phyloP scores from a whole-genome alignment of 2,113 vertebrate genomes.

The Zosterops pallidus region DNA sequence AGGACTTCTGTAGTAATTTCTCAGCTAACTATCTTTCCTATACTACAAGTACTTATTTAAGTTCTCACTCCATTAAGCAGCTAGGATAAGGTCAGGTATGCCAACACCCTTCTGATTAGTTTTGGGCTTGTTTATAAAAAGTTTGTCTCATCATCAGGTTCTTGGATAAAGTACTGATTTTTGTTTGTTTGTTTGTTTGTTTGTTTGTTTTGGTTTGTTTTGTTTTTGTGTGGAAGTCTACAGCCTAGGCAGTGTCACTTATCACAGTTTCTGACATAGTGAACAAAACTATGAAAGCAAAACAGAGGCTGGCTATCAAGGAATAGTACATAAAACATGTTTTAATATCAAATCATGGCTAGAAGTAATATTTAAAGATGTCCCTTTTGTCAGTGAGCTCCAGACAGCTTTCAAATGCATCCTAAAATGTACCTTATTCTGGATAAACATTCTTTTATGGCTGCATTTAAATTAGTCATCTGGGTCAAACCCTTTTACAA shows the following conservation, averaged over 20 bases:
- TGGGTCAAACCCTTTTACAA: neutral
- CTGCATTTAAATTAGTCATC: neutral
- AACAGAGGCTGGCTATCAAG: neutral
- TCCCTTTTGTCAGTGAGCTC: neutral
- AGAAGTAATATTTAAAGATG: neutral
- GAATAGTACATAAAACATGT: neutral
- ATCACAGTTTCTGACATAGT: neutral
- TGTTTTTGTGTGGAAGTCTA: neutral
- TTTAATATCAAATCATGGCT: neutral
- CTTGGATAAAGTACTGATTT: neutral
- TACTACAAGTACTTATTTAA: neutral
- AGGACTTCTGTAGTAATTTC: neutral
- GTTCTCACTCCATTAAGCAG: neutral
- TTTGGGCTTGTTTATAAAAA: neutral
- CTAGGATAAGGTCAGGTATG: neutral
- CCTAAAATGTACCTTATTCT: neutral
- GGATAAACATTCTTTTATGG: neutral
- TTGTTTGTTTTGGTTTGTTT: neutral
- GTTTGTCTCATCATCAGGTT: neutral
- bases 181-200: too few relatives aligned
- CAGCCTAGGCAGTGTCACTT: neutral
- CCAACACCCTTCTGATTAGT: neutral
- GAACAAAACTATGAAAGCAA: neutral
- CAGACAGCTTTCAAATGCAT: neutral
- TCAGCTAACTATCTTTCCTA: neutral